Conservation (phyloP, 2,113 vertebrate species). For the Saiga tatarica region DNA sequence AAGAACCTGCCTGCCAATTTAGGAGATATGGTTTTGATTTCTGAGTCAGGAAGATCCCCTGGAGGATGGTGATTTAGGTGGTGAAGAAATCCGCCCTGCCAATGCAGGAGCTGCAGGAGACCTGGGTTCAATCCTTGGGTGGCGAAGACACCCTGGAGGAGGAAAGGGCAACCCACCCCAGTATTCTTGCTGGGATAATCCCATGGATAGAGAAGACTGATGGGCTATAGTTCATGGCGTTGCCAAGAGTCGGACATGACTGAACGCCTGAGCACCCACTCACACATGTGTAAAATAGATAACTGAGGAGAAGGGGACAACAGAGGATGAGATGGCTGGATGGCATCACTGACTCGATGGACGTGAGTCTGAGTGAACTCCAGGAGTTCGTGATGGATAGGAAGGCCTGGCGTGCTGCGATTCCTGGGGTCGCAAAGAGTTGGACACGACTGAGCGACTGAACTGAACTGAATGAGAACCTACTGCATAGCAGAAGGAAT, state of each 20-base stretch:
- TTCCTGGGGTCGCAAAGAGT: too few relatives aligned
- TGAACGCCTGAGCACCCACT: not conserved
- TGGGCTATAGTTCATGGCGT: not conserved
- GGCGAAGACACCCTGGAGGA: accelerated
- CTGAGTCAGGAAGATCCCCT: not conserved
- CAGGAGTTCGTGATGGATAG: too few relatives aligned
- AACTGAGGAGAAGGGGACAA: too few relatives aligned
- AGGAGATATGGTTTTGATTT: not conserved
- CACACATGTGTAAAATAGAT: not conserved
- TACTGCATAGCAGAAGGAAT: not conserved
- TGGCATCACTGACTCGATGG: too few relatives aligned
- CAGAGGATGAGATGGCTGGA: too few relatives aligned
- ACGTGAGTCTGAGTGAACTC: too few relatives aligned
- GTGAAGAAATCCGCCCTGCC: not conserved
- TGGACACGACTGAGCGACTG: too few relatives aligned
- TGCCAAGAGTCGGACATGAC: not conserved
- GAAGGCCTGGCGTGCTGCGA: too few relatives aligned
- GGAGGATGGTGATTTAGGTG: not conserved
- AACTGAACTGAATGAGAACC: not conserved
- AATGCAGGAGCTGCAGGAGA: not conserved
- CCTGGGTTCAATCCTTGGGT: not conserved
- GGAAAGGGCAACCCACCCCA: not conserved
- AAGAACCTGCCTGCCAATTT: not conserved
- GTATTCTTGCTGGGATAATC: not conserved
- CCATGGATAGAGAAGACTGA: not conserved